A percentile compares a stretch with the other conserved stretches of the same genome.
Evolutionary conservation across 2,113 vertebrate genomes (phyloP).

Genomic region (Xiphorhynchus elegans): DNA sequence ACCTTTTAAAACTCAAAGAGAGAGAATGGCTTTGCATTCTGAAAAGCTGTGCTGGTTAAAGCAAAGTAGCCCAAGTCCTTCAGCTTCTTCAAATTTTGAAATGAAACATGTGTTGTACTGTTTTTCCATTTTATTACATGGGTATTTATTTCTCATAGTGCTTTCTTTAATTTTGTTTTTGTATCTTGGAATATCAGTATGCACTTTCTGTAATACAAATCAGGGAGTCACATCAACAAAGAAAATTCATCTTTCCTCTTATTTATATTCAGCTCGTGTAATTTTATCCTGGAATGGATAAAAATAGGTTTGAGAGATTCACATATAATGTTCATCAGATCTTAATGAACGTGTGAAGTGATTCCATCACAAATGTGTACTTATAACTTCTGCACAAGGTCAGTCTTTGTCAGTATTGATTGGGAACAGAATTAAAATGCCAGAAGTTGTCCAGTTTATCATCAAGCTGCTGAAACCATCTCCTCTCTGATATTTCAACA

Average conservation of each 20-base stretch:
- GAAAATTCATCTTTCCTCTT: constrained; percentile 1
- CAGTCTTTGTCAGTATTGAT: constrained; percentile 60
- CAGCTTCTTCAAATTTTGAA: background rate
- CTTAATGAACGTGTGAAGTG: constrained; percentile 35
- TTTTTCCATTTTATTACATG: background rate
- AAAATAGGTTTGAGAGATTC: constrained; percentile 45
- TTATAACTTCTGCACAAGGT: constrained; percentile 55
- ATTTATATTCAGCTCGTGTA: constrained; percentile 6
- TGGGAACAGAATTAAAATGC: constrained; percentile 59
- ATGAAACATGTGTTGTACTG: background rate
- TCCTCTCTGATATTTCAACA: constrained; percentile 58
- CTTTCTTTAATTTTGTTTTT: background rate
- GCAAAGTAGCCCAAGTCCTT: background rate
- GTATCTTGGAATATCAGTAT: background rate
- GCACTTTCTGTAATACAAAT: background rate
- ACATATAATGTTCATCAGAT: constrained; percentile 28
- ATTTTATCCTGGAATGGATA: background rate
- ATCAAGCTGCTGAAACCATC: constrained; percentile 59
- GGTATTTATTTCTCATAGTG: background rate
- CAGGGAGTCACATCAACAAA: background rate
- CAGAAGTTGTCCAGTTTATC: constrained; percentile 62
- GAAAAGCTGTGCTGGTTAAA: background rate
- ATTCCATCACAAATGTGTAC: constrained; percentile 36
- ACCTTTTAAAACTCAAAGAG: background rate
- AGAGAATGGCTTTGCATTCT: background rate